Conservation (phyloP, 2,888 invertebrate genomes). For the Catocala sponsa region DNA sequence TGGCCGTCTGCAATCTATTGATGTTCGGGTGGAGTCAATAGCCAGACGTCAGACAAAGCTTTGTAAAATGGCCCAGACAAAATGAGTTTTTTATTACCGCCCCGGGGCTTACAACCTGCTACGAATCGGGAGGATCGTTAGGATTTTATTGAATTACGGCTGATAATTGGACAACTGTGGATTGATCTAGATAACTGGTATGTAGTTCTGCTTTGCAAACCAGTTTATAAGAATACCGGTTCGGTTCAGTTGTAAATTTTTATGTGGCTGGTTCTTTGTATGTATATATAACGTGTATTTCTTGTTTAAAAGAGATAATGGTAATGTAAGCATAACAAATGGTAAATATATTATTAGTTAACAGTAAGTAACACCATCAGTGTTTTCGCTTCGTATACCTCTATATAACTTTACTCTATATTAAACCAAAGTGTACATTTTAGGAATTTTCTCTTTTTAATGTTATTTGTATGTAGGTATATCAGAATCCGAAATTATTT, state of each 20-base stretch:
- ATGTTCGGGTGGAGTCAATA: conserved; percentile 36
- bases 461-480: too few relatives aligned
- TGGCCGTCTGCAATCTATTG: conserved; percentile 20
- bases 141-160: conserved; percentile 43
- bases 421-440: too few relatives aligned
- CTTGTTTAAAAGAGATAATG: too few relatives aligned
- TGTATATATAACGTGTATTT: not conserved
- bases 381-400: too few relatives aligned
- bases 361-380: too few relatives aligned
- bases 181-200: conserved; percentile 14
- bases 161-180: conserved; percentile 36
- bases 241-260: conserved; percentile 17
- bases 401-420: too few relatives aligned
- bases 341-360: too few relatives aligned
- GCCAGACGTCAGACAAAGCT: conserved; percentile 42
- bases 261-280: not conserved
- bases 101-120: conserved; percentile 36
- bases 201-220: not conserved
- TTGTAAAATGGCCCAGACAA: conserved; percentile 27
- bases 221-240: not conserved
- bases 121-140: conserved; percentile 23
- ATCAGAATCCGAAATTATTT: too few relatives aligned
- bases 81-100: conserved; percentile 53
- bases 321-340: too few relatives aligned
- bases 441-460: too few relatives aligned